Evolutionary conservation across 2,888 invertebrate species (phyloP), one percentile per base, ranked within the genome.

Genomic region (Maniola hyperantus): DNA sequence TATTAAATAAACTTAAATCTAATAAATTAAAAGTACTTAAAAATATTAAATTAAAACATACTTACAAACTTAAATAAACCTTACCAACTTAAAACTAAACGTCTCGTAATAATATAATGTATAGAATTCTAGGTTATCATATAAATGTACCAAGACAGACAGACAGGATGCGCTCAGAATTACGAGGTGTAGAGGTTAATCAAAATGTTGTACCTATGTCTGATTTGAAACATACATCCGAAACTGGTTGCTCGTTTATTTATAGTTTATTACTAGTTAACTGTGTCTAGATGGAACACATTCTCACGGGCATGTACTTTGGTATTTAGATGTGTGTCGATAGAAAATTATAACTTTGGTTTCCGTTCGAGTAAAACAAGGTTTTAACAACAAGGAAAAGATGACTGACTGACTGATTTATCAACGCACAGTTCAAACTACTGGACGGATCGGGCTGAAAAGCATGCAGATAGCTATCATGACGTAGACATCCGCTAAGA

Each of bases 101-200:
- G n/a, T n/a, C n/a, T 10, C 8, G 8, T 39, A 39, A 10, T 10
- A 2, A 39, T 39, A 39, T 39, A 0, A 39, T 11, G 10, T 11
- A 39, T 0, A 4, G 5, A 39, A 11, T 53, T 6, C 53, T 53
- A 26, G n/a, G 33, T 53, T 34, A 6, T 33, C 33, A 53, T 53
- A 53, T 53, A 15, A 46, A 46, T 46, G n/a, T 20, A 53, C 11
- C 13, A 7, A 26, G 46, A 18, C 15, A 20, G 20, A 36, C 61
- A 42, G 63, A 65, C 63, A 51, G 65, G 62, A 67, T 53, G 66
- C 46, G 26, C 13, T 42, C 26, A 34, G 42, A 64, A 60, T 59
- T 33, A 51, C 62, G 44, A 50, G 64, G 68, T 50, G 44, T 54
- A 67, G 60, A 64, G 64, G 67, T 71, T 71, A 72, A 69, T 71